These are phyloP conservation scores for Melanocharis versteri DNA, from an alignment of 2,113 vertebrate species.

Conservation along the genomic window DNA sequence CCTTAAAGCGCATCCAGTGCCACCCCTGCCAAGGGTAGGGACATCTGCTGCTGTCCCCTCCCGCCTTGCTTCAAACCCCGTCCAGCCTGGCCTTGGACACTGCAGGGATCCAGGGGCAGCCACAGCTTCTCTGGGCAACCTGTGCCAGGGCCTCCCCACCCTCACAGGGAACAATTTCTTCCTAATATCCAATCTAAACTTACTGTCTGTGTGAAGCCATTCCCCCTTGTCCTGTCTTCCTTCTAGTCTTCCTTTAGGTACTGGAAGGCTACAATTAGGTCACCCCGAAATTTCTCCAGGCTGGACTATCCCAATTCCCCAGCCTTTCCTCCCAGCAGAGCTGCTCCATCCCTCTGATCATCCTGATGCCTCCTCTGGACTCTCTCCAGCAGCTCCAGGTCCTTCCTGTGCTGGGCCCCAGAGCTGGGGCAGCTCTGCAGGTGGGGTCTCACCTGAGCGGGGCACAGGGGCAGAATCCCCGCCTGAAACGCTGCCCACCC, in stretches of 20 bases:
- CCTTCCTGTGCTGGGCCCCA: not conserved
- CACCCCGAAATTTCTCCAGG: not conserved
- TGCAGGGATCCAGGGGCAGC: not conserved
- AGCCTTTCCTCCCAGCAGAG: not conserved
- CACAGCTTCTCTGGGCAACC: not conserved
- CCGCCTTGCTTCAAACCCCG: accelerated
- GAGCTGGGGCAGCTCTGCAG: not conserved
- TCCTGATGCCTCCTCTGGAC: not conserved
- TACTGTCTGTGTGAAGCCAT: not conserved
- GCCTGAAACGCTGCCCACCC: not conserved
- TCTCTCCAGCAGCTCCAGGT: not conserved
- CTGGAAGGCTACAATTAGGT: not conserved
- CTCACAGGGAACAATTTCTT: not conserved
- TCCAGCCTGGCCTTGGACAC: accelerated
- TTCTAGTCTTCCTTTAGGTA: not conserved
- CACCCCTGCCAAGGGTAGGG: not conserved
- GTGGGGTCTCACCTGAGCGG: not conserved
- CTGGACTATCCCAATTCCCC: not conserved
- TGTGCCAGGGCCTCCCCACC: not conserved
- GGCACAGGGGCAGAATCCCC: no score
- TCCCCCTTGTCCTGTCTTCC: not conserved
- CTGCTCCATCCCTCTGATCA: not conserved
- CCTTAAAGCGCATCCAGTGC: accelerated
- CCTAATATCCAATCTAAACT: not conserved
- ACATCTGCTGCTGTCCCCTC: accelerated